Base-by-base conservation (phyloP, 2,888 invertebrate species). In the Protophormia terraenovae region DNA sequence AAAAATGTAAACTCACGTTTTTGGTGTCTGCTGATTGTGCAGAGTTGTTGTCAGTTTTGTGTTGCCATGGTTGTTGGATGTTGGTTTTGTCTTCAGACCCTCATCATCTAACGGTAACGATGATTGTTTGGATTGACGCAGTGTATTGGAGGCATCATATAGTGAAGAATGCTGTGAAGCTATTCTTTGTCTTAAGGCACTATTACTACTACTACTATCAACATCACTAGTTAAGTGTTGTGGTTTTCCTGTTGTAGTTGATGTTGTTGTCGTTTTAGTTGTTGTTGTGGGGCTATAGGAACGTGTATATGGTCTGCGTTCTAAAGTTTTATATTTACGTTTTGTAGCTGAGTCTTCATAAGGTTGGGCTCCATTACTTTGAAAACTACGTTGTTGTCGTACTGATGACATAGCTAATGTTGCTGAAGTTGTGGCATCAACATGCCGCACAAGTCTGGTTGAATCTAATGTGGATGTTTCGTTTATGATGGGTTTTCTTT, bases 1-100 rank as follows among this genome's bases (percentile, higher is more conserved):
- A 66, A 82, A 77, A 83, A 85, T 67, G 84, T 64, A 38, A 80
- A 92, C 92, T 92, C 89, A 92, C 92, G 91, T 90, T 91, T 92
- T 92, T 62, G 88, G 88, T 87, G 88, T 87, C 82, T 88, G 88
- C 64, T 87, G 87, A 76, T 82, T 82, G 78, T 81, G 87, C 81
- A 76, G 84, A 72, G 66, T 79, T 27, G 69, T 86, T 67, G 84
- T 73, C 60, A 64, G 50, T 81, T 66, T 71, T 45, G 64, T 69
- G 71, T 73, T 73, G 83, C 22, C 41, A 10, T 45, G 47, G 32
- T 78, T 85, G 66, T 64, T 80, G 16, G 77, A 60, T 72, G 83
- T 27, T 27, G 47, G 67, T 55, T 83, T 50, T 22, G 79, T 32
- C 76, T 72, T 80, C 6, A 32, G 24, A 64, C 32, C 60, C 45